Percentiles rank a stretch among this genome's conserved stretches.
phyloP scores from a whole-genome alignment of 30 jellyfish, hydroid and myxozoan species.

The Aurelia sp. region DNA sequence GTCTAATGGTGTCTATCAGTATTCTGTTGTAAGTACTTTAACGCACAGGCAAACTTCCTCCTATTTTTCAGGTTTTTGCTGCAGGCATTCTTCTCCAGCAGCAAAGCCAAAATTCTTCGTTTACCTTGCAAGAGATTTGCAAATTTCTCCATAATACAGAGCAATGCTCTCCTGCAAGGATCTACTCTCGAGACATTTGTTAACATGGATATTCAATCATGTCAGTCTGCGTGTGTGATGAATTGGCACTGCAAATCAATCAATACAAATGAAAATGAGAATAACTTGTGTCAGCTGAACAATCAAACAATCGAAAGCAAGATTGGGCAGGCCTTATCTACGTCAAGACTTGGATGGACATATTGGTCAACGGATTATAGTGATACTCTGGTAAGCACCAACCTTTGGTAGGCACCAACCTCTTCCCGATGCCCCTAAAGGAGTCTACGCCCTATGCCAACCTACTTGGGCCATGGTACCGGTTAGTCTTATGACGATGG shows the following conservation, averaged over 20 bases:
- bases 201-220: not conserved
- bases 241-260: not conserved
- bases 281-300: not conserved
- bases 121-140: conserved; percentile 3
- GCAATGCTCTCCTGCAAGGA: not conserved
- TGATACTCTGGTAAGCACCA: not conserved
- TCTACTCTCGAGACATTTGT: not conserved
- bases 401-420: too few relatives aligned
- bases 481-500: too few relatives aligned
- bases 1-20: too few relatives aligned
- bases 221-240: not conserved
- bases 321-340: not conserved
- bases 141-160: not conserved
- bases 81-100: too few relatives aligned
- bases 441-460: too few relatives aligned
- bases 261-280: not conserved
- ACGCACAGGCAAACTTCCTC: too few relatives aligned
- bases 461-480: too few relatives aligned
- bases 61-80: too few relatives aligned
- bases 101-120: not conserved
- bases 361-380: not conserved
- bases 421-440: too few relatives aligned
- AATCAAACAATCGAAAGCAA: not conserved
- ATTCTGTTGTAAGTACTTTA: too few relatives aligned
- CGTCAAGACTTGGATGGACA: not conserved